A percentile compares a stretch with the other conserved stretches of the same genome.
Evolutionary conservation across 2,797 vertebrate species (phyloP).

Genomic region (Gorsachius magnificus): DNA sequence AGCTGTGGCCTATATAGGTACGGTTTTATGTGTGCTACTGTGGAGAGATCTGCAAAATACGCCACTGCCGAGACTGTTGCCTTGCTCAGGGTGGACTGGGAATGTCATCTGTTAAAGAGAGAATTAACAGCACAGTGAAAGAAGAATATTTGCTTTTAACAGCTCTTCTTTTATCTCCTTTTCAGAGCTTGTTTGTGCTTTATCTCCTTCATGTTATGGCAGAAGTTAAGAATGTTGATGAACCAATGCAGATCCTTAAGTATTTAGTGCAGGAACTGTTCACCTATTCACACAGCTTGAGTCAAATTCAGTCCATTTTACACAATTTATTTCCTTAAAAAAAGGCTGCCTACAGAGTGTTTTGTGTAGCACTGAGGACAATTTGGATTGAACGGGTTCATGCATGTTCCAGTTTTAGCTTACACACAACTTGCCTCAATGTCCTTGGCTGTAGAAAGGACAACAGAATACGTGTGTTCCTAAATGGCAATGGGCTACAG

Average conservation of each 20-base stretch:
- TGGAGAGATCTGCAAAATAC: not conserved
- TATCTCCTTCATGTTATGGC: not conserved
- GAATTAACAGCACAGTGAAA: slow-evolving; percentile 10
- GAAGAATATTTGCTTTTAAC: not conserved
- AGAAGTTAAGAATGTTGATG: not conserved
- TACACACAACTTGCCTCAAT: not conserved
- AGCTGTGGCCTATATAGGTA: slow-evolving; percentile 24
- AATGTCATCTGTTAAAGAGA: not conserved
- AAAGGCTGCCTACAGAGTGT: not conserved
- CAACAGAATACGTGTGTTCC: not conserved
- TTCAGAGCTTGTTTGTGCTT: not conserved
- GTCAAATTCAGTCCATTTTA: not conserved
- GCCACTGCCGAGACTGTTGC: not conserved
- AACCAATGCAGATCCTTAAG: not conserved
- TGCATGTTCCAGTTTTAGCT: not conserved
- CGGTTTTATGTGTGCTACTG: not conserved
- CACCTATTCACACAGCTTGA: not conserved
- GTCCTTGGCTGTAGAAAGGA: not conserved
- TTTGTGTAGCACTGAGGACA: not conserved
- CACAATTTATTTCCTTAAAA: not conserved
- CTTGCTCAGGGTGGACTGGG: not conserved
- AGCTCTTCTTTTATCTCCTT: not conserved
- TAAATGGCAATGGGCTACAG: not conserved
- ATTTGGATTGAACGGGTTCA: not conserved
- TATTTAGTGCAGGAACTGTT: not conserved